Conservation (phyloP, 2,888 invertebrate genomes). For the Cynaeus angustus region DNA sequence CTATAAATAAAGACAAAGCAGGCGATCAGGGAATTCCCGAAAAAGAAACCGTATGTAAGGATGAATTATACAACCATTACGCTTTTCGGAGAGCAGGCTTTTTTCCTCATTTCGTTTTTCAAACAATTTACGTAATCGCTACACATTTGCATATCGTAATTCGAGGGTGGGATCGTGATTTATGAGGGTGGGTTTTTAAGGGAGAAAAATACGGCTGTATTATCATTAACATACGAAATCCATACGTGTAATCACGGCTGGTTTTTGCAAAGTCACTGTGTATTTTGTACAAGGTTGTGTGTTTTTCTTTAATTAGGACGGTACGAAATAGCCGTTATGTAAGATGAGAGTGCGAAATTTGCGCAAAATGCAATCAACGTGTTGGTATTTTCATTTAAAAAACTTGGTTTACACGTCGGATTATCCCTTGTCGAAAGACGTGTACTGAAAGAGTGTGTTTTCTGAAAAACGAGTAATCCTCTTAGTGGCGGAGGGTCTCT, state of each 20-base stretch:
- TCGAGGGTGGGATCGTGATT: constrained; percentile 35
- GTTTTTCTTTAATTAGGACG: constrained; percentile 9
- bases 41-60: constrained; percentile 15
- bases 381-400: constrained; percentile 31
- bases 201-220: constrained; percentile 5
- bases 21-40: constrained; percentile 6
- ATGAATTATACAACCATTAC: constrained; percentile 32
- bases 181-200: constrained; percentile 19
- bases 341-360: constrained; percentile 3
- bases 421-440: constrained; percentile 37
- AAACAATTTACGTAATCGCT: constrained; percentile 41
- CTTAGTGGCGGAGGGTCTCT: constrained; percentile 31
- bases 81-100: constrained; percentile 11
- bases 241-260: background rate
- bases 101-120: constrained; percentile 39
- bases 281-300: no score
- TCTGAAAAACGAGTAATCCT: constrained; percentile 42
- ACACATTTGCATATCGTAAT: constrained; percentile 43
- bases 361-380: constrained; percentile 24
- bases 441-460: constrained; percentile 30
- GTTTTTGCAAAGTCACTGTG: constrained; percentile 4
- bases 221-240: constrained; percentile 28
- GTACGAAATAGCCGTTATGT: background rate
- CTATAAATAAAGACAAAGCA: constrained; percentile 22
- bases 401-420: constrained; percentile 29